Conservation (phyloP, 2,888 invertebrate genomes). For the Hecatera dysodea region DNA sequence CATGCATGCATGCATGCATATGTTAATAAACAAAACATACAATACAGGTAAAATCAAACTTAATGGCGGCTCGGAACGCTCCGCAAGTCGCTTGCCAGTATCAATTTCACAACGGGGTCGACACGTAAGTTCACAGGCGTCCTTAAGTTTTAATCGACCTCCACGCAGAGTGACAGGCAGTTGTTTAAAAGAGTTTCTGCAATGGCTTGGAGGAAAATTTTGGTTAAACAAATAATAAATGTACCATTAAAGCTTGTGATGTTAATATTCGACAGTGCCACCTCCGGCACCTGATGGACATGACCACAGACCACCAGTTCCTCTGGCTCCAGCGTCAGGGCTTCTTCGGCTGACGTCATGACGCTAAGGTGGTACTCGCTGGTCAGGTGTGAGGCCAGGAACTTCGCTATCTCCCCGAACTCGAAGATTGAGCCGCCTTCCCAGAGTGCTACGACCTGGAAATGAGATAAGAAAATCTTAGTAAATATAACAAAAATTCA, state of each 20-base stretch:
- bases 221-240: background rate
- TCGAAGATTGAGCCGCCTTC: constrained; percentile 83
- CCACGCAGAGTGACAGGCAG: no score
- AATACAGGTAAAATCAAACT: no score
- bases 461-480: background rate
- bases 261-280: constrained; percentile 81
- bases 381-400: constrained; percentile 74
- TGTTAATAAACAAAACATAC: no score
- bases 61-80: no score
- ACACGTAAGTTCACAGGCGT: no score
- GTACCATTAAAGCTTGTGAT: constrained; percentile 83
- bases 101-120: no score
- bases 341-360: constrained; percentile 83
- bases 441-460: constrained; percentile 86
- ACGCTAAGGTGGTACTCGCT: constrained; percentile 78
- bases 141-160: no score
- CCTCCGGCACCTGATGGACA: constrained; percentile 81
- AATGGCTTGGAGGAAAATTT: no score
- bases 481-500: no score
- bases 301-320: constrained; percentile 82
- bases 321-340: constrained; percentile 80
- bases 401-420: constrained; percentile 80
- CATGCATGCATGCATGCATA: no score
- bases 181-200: no score
- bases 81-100: no score